Conservation (phyloP, 2,797 vertebrate species). For the Poeciliopsis gracilis region DNA sequence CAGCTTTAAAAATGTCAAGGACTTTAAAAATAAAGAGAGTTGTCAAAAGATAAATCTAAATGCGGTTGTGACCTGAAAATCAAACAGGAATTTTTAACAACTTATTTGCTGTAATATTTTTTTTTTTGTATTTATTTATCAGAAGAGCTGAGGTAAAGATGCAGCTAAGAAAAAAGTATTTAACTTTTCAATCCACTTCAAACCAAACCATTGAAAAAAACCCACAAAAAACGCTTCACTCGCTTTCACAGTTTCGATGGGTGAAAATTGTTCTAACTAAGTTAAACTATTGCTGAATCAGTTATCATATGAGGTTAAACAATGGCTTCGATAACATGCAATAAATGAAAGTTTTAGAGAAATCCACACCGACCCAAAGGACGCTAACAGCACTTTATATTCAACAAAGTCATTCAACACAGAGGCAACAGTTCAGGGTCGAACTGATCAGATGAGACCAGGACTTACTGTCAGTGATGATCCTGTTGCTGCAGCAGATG, state of each 20-base stretch:
- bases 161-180: neutral
- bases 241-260: neutral
- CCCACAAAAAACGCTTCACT: no score
- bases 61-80: no score
- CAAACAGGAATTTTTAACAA: neutral
- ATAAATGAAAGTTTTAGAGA: neutral
- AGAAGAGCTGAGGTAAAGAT: neutral
- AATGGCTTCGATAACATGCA: neutral
- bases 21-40: conserved; percentile 34
- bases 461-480: neutral
- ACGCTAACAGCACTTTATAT: neutral
- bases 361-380: neutral
- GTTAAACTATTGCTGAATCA: neutral
- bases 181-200: neutral
- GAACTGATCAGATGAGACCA: conserved; percentile 10
- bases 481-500: conserved; percentile 11
- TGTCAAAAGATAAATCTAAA: conserved; percentile 12
- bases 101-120: neutral
- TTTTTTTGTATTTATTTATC: no score
- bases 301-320: conserved; percentile 7
- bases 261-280: neutral
- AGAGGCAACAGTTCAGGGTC: neutral
- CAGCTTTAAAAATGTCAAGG: conserved; percentile 63
- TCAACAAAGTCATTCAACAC: neutral
- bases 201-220: neutral